Evolutionary conservation across 1,140 invertebrate species (phyloP).

Genomic region (Notospermus geniculatus): DNA sequence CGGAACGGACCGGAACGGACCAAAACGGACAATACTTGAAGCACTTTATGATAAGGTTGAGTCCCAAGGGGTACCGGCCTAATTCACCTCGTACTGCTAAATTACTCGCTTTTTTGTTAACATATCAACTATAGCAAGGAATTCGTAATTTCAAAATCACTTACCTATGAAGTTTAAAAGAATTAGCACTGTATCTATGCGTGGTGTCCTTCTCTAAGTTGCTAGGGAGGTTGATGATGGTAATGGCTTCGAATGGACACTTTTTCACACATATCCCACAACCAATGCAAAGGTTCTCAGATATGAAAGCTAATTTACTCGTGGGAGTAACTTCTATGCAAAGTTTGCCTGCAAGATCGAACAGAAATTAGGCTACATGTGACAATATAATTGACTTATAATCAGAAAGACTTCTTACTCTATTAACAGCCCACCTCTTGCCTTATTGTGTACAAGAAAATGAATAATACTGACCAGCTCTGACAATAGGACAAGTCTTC

Average conservation of each 20-base stretch:
- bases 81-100: too few relatives aligned
- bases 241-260: slow-evolving; percentile 99
- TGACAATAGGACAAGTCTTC: slow-evolving; percentile 95
- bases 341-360: slow-evolving; percentile 68
- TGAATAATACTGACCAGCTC: slow-evolving; percentile 77
- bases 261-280: slow-evolving; percentile 99
- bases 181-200: slow-evolving; percentile 98
- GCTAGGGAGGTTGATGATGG: slow-evolving; percentile 98
- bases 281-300: slow-evolving; percentile 98
- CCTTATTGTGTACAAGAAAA: background rate
- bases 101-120: too few relatives aligned
- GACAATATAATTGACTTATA: too few relatives aligned
- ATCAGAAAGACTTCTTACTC: background rate
- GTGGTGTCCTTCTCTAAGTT: slow-evolving; percentile 98
- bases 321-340: slow-evolving; percentile 98
- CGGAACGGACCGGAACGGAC: too few relatives aligned
- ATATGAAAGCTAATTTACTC: slow-evolving; percentile 95
- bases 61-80: too few relatives aligned
- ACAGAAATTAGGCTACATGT: slow-evolving; percentile 17
- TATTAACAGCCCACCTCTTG: background rate
- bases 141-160: too few relatives aligned
- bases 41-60: too few relatives aligned
- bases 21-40: too few relatives aligned
- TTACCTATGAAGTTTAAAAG: slow-evolving; percentile 93
- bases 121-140: too few relatives aligned